phyloP scores from a whole-genome alignment of 2,797 vertebrate species.

The Anguilla marmorata region DNA sequence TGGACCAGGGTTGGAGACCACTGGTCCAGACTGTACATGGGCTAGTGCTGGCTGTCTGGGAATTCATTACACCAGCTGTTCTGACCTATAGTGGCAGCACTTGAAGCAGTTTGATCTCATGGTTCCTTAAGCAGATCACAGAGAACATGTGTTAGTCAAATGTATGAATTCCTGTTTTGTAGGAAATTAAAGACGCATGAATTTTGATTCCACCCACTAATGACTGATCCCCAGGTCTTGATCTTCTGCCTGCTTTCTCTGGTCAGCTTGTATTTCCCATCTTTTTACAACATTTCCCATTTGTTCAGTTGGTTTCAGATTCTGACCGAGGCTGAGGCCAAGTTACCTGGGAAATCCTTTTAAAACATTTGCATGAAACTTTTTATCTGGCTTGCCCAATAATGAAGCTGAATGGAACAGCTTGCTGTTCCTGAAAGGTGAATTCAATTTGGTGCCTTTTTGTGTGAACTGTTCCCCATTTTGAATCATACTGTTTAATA shows the following conservation, averaged over 20 bases:
- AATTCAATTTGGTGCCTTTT: slow-evolving; percentile 36
- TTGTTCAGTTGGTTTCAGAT: not conserved
- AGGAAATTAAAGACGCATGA: no score
- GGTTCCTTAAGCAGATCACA: not conserved
- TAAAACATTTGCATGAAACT: slow-evolving; percentile 18
- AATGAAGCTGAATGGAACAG: slow-evolving; percentile 15
- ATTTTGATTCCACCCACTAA: no score
- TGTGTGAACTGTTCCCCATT: slow-evolving; percentile 1
- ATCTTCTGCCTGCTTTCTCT: not conserved
- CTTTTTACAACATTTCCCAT: not conserved
- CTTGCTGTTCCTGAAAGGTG: slow-evolving; percentile 14
- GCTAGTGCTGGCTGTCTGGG: slow-evolving; percentile 1
- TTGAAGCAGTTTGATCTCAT: not conserved
- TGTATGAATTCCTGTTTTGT: not conserved
- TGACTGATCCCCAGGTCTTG: no score
- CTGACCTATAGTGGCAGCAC: not conserved
- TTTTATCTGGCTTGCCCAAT: slow-evolving; percentile 17
- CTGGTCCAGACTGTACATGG: not conserved
- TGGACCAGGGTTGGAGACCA: no score
- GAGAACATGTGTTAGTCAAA: not conserved
- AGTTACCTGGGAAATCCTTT: not conserved
- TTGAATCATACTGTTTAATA: no score
- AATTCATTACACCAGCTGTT: not conserved
- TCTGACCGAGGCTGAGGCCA: not conserved
- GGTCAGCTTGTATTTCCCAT: not conserved